Conservation (phyloP, 2,797 vertebrate species). For the Avahi laniger region DNA sequence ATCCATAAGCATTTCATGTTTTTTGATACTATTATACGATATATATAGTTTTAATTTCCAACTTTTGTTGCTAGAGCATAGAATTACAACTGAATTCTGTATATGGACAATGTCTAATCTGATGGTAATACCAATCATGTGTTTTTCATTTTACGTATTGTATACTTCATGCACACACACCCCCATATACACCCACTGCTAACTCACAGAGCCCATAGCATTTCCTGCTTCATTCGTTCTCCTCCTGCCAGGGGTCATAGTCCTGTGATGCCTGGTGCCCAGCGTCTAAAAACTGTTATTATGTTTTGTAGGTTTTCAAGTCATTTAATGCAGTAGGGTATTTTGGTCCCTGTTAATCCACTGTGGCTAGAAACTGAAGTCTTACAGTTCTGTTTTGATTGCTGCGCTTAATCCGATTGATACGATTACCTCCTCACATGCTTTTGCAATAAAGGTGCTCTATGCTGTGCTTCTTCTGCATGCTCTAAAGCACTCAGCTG, state of each 20-base stretch:
- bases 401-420: rapidly evolving
- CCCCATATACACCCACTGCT: too few species aligned
- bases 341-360: neutral
- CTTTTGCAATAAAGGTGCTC: neutral
- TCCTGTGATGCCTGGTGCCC: rapidly evolving
- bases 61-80: neutral
- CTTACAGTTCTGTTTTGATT: rapidly evolving
- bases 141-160: neutral
- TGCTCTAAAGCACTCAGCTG: neutral
- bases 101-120: neutral
- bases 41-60: neutral
- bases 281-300: too few species aligned
- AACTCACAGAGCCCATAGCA: rapidly evolving
- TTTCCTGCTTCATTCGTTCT: neutral
- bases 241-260: neutral
- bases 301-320: rapidly evolving
- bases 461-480: rapidly evolving
- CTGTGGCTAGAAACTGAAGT: rapidly evolving
- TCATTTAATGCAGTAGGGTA: rapidly evolving
- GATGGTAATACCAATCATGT: too few species aligned
- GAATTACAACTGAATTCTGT: too few species aligned
- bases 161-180: neutral
- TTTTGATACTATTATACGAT: neutral
- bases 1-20: neutral
- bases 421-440: rapidly evolving